These are phyloP conservation scores for Cydia fagiglandana DNA, from an alignment of 1,140 invertebrate species.

Conservation along the genomic window DNA sequence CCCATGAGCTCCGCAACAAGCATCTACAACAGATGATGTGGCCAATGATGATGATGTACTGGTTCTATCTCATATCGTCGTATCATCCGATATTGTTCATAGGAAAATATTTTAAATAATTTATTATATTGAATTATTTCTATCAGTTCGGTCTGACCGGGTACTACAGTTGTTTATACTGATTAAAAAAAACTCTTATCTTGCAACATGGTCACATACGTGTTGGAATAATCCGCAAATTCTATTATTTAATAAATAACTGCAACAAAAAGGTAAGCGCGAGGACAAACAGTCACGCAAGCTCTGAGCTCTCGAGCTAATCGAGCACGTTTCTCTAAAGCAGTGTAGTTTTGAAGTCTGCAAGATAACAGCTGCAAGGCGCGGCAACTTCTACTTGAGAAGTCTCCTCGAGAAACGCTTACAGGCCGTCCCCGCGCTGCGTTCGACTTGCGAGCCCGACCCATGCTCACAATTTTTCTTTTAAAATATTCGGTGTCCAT, in stretches of 20 bases:
- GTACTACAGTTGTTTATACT: too few relatives aligned
- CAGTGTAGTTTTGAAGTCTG: conserved; percentile 31
- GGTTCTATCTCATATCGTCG: too few relatives aligned
- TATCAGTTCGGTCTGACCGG: too few relatives aligned
- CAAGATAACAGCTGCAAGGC: conserved; percentile 30
- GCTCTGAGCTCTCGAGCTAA: conserved; percentile 14
- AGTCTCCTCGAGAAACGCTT: conserved; percentile 29
- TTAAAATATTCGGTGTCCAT: not conserved
- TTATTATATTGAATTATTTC: too few relatives aligned
- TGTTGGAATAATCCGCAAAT: not conserved
- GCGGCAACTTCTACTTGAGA: conserved; percentile 28
- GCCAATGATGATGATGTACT: too few relatives aligned
- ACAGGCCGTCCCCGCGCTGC: not conserved
- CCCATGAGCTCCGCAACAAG: too few relatives aligned
- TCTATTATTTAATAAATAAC: not conserved
- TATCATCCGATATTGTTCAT: too few relatives aligned
- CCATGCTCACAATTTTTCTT: not conserved
- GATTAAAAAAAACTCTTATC: too few relatives aligned
- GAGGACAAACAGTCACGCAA: conserved; percentile 13
- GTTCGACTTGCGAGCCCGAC: not conserved
- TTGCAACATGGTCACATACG: not conserved
- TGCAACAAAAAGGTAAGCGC: not conserved
- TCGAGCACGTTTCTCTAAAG: conserved; percentile 28
- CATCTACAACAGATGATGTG: too few relatives aligned
- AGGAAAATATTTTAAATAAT: too few relatives aligned